phyloP scores from a whole-genome alignment of 2,113 vertebrate species.

The Oncorhynchus kisutch region DNA sequence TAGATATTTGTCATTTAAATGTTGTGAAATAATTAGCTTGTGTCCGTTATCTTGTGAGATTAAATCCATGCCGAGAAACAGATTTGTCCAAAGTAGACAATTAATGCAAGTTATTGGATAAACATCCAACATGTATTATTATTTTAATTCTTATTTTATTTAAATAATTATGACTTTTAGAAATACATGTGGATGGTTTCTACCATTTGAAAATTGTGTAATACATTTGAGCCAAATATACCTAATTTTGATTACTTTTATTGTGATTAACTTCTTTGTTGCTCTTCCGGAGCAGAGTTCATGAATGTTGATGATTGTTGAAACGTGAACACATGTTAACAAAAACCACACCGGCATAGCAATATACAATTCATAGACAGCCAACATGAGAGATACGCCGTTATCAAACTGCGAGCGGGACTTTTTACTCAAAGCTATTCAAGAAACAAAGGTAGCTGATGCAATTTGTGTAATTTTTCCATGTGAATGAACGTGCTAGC shows the following conservation, averaged over 20 bases:
- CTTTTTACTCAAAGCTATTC: constrained; percentile 87
- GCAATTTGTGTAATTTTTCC: background rate
- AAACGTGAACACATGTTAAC: constrained; percentile 30
- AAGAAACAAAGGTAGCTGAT: constrained; percentile 83
- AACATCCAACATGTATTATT: too few relatives aligned
- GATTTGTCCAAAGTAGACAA: too few relatives aligned
- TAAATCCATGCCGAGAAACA: too few relatives aligned
- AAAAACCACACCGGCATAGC: too few relatives aligned
- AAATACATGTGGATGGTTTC: too few relatives aligned
- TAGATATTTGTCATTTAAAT: background rate
- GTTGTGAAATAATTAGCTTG: background rate
- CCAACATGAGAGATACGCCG: constrained; percentile 87
- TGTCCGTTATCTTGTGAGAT: background rate
- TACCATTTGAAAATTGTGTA: too few relatives aligned
- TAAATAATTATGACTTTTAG: too few relatives aligned
- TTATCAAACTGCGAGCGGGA: constrained; percentile 90
- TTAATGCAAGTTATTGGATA: too few relatives aligned
- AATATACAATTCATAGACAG: background rate
- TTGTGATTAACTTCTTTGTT: background rate
- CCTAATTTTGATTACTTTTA: background rate
- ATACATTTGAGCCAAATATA: background rate
- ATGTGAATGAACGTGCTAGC: background rate
- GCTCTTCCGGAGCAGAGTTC: constrained; percentile 54
- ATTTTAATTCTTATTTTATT: too few relatives aligned
- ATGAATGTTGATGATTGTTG: constrained; percentile 27